These are phyloP conservation scores for Scophthalmus maximus DNA, from an alignment of 2,113 vertebrate genomes.

Conservation along the genomic window DNA sequence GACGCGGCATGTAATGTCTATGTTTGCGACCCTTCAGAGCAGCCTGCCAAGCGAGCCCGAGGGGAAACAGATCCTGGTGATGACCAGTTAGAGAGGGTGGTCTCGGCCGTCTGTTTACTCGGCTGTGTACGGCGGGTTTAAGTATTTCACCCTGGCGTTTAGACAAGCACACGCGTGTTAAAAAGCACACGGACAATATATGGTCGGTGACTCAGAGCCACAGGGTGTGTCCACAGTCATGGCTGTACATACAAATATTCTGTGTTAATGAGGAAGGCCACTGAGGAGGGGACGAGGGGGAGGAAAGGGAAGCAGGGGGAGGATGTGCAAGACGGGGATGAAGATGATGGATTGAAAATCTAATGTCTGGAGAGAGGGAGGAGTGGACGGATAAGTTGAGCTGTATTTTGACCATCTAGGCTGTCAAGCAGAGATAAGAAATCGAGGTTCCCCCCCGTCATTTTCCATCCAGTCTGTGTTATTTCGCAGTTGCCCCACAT, in stretches of 20 bases:
- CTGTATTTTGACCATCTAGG: constrained; percentile 59
- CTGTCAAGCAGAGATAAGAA: constrained; percentile 56
- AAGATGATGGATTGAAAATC: constrained; percentile 60
- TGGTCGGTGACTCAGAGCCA: neutral
- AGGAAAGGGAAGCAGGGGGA: neutral
- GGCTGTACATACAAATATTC: neutral
- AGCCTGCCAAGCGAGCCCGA: constrained; percentile 8
- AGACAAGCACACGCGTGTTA: neutral
- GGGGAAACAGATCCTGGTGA: neutral
- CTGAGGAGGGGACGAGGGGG: neutral
- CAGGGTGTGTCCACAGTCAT: neutral
- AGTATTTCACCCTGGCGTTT: neutral
- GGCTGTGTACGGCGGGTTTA: neutral
- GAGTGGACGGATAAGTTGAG: constrained; percentile 32
- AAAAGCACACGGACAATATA: neutral
- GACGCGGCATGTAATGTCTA: constrained; percentile 25
- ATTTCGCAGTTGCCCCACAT: constrained; percentile 59
- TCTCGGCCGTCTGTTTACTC: neutral
- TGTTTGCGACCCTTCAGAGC: neutral
- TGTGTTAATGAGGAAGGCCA: constrained; percentile 7
- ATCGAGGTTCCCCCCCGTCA: constrained; percentile 51
- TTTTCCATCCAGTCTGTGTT: constrained; percentile 58
- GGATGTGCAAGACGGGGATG: neutral
- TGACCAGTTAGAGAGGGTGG: constrained; percentile 3
- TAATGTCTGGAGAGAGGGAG: constrained; percentile 41